Conservation (phyloP, 2,113 vertebrate genomes). For the Rhynchopsitta pachyrhyncha region DNA sequence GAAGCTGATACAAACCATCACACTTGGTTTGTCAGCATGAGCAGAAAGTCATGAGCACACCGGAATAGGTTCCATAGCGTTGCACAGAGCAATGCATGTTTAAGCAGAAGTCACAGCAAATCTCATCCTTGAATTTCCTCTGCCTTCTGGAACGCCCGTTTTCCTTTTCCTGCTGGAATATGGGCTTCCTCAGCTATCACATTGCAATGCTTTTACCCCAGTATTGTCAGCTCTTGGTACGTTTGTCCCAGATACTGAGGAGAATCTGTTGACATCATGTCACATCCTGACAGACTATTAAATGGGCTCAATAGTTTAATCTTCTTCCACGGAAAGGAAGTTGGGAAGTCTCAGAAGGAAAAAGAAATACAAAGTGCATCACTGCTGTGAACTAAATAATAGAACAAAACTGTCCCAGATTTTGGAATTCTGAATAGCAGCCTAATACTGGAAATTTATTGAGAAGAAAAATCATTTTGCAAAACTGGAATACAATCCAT, state of each 20-base stretch:
- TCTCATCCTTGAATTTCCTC: neutral
- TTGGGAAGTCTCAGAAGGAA: neutral
- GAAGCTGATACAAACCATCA: neutral
- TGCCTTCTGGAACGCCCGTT: neutral
- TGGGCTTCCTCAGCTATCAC: neutral
- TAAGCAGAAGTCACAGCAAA: neutral
- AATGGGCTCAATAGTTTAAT: neutral
- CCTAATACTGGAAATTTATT: neutral
- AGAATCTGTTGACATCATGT: neutral
- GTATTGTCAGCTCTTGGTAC: neutral
- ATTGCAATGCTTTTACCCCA: neutral
- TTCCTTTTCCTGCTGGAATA: neutral
- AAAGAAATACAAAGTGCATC: slow-evolving; percentile 11
- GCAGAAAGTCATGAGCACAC: neutral
- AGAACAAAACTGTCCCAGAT: neutral
- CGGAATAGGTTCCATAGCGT: neutral
- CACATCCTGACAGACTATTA: neutral
- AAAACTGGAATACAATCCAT: slow-evolving; percentile 57
- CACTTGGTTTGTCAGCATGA: neutral
- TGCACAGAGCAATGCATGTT: neutral
- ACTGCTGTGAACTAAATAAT: neutral
- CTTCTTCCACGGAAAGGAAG: slow-evolving; percentile 46
- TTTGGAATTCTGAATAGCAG: neutral
- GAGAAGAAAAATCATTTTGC: slow-evolving; percentile 34
- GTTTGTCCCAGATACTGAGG: neutral